Conservation (phyloP, 2,113 vertebrate species). For the Tetrao urogallus region DNA sequence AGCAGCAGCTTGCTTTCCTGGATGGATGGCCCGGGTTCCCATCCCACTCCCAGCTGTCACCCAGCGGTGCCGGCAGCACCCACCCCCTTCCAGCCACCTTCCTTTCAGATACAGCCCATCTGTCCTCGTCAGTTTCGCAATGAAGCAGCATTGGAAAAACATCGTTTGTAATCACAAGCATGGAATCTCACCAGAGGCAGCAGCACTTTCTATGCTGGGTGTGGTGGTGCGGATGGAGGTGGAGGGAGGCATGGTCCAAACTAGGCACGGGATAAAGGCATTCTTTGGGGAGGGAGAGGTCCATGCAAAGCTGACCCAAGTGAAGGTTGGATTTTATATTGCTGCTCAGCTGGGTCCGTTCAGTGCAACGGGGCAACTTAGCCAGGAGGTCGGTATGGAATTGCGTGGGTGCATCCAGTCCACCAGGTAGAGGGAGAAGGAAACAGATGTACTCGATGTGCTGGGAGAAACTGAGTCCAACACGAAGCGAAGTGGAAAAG, state of each 20-base stretch:
- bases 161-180: neutral
- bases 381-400: slow-evolving; percentile 39
- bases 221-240: neutral
- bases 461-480: slow-evolving; percentile 40
- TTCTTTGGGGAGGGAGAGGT: slow-evolving; percentile 46
- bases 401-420: slow-evolving; percentile 48
- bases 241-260: neutral
- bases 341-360: slow-evolving; percentile 48
- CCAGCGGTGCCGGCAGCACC: neutral
- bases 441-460: neutral
- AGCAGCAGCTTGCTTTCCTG: neutral
- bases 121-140: neutral
- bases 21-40: neutral
- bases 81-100: neutral
- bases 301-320: slow-evolving; percentile 39
- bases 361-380: slow-evolving; percentile 56
- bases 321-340: neutral
- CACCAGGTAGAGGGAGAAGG: neutral
- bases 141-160: slow-evolving; percentile 51
- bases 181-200: slow-evolving; percentile 20
- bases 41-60: neutral
- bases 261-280: slow-evolving; percentile 57
- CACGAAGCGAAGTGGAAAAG: slow-evolving; percentile 47
- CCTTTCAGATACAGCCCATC: neutral
- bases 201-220: neutral